These are phyloP conservation scores for Anser brachyrhynchus DNA, from an alignment of 2,113 vertebrate species.

Conservation along the genomic window DNA sequence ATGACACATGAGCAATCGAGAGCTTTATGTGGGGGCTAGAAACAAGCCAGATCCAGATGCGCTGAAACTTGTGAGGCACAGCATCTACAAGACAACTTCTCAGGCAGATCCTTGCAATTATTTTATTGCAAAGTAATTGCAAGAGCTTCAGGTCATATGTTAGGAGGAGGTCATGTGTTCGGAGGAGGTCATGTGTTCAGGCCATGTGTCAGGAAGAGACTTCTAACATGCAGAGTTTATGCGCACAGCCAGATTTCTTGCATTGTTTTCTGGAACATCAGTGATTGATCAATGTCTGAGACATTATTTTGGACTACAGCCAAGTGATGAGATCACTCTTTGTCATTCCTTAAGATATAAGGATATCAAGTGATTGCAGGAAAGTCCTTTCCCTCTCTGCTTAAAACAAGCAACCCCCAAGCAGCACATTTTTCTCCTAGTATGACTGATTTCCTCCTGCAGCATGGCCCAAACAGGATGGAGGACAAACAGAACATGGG, in stretches of 20 bases:
- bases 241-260: not conserved
- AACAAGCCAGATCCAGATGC: no score
- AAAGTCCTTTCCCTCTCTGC: not conserved
- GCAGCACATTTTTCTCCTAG: not conserved
- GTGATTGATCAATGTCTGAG: not conserved
- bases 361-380: not conserved
- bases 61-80: not conserved
- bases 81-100: not conserved
- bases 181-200: not conserved
- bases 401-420: not conserved
- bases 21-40: not conserved
- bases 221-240: not conserved
- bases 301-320: not conserved
- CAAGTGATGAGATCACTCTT: not conserved
- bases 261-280: not conserved
- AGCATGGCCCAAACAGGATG: not conserved
- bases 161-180: not conserved
- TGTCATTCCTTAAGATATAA: not conserved
- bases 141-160: not conserved
- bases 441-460: not conserved
- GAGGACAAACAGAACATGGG: rapidly evolving
- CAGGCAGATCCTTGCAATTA: not conserved
- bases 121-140: not conserved
- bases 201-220: not conserved
- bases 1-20: not conserved